Evolutionary conservation across 1,140 invertebrate genomes (phyloP).

Genomic region (Rhyzopertha dominica): DNA sequence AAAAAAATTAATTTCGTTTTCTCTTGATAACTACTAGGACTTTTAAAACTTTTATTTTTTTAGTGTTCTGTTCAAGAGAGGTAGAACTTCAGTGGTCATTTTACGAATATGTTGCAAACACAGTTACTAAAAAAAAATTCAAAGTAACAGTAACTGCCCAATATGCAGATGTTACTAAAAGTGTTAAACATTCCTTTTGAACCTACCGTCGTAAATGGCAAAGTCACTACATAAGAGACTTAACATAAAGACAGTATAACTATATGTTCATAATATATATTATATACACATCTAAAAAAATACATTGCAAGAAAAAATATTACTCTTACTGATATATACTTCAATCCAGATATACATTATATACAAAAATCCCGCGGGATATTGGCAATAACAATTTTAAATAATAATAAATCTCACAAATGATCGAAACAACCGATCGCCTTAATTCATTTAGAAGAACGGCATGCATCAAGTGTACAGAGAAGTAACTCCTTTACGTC

Average conservation of each 20-base stretch:
- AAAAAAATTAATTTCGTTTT: too few species aligned
- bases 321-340: conserved; percentile 39
- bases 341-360: conserved; percentile 45
- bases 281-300: conserved; percentile 46
- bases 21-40: too few species aligned
- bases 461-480: conserved; percentile 5
- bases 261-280: conserved; percentile 31
- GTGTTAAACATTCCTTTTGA: neutral
- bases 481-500: conserved; percentile 5
- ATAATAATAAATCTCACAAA: conserved; percentile 14
- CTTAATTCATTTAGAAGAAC: conserved; percentile 14
- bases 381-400: conserved; percentile 36
- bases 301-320: conserved; percentile 45
- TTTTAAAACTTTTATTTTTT: too few species aligned
- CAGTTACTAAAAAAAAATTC: conserved; percentile 3
- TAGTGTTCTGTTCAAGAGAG: too few species aligned
- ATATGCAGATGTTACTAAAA: neutral
- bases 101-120: too few species aligned
- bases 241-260: conserved; percentile 18
- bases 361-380: conserved; percentile 37
- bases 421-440: conserved; percentile 9
- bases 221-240: conserved; percentile 11
- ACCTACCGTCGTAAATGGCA: neutral
- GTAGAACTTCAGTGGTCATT: too few species aligned
- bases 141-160: neutral